Evolutionary conservation across 2,888 invertebrate species (phyloP), one percentile per base, ranked within the genome.

Genomic region (Stenotaenia linearis): DNA sequence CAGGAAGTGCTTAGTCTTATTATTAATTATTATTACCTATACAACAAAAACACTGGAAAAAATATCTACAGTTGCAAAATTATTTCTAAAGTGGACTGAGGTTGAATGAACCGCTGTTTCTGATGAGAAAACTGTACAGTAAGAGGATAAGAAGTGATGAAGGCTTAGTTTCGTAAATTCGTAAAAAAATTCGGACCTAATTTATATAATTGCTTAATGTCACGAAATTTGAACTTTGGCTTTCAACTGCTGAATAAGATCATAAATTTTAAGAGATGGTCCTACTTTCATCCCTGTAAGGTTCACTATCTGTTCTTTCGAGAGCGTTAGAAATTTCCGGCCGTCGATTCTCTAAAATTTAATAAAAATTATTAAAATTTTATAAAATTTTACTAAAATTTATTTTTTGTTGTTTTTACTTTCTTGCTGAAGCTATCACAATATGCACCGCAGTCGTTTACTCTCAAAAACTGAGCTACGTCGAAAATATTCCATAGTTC

Each of bases 241-340:
- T 88, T 95, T 95, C 78, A 97, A 89, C 85, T 96, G 95, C 85
- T 95, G 94, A 85, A 97, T 94, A 82, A 97, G 90, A 88, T 97
- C 95, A 85, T 91, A 93, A 84, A 97, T 96, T 89, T 97, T 97
- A 81, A 97, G 87, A 21, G 96, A 95, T 7, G 97, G 97, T 0
- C 97, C 97, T 80, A 97, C 96, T 89, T 96, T 97, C 90, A 94
- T 96, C 83, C 94, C 93, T 28, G 96, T 91, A 82, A 96, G 88
- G 84, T 92, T 93, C 83, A 96, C 91, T 82, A 97, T 93, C 87
- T 96, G 93, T 85, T 96, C 96, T 88, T 96, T 95, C 77, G 92
- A 92, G 80, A 97, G 88, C 82, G 91, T 90, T 81, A 97, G 88
- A 85, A 97, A 89, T 85, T 90, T 90, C 81, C 92, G 90, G 0